These are phyloP conservation scores for Pyrochroa serraticornis DNA, from an alignment of 2,888 invertebrate species.

Conservation along the genomic window DNA sequence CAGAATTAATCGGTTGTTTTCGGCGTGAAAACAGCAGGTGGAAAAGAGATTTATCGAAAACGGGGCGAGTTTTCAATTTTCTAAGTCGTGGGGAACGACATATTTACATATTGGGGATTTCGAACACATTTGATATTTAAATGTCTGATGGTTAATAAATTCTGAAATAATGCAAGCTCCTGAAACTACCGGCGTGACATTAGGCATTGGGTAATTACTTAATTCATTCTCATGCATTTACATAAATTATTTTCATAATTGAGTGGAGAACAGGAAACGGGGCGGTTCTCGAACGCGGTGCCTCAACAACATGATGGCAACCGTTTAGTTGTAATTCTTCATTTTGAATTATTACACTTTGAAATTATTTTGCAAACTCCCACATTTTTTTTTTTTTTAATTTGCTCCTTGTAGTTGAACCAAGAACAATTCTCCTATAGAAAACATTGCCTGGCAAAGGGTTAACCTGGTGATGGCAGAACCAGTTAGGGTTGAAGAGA, in stretches of 20 bases:
- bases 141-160: slow-evolving; percentile 26
- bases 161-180: slow-evolving; percentile 9
- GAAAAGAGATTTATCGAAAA: no score
- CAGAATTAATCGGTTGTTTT: no score
- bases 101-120: not conserved
- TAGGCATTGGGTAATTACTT: slow-evolving; percentile 25
- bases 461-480: no score
- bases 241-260: slow-evolving; percentile 19
- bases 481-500: no score
- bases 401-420: no score
- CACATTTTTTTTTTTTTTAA: no score
- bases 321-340: no score
- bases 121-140: slow-evolving; percentile 15
- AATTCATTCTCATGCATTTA: slow-evolving; percentile 22
- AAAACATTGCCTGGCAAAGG: no score
- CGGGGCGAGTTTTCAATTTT: not conserved
- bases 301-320: not conserved
- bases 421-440: no score
- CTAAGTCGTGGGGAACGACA: not conserved
- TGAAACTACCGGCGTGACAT: slow-evolving; percentile 12
- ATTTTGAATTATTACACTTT: no score
- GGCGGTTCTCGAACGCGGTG: not conserved
- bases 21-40: no score
- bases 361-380: no score
- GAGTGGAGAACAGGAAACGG: slow-evolving; percentile 6